These are phyloP conservation scores for Spinus olivaceus DNA, from an alignment of 2,797 vertebrate genomes.

Conservation along the genomic window DNA sequence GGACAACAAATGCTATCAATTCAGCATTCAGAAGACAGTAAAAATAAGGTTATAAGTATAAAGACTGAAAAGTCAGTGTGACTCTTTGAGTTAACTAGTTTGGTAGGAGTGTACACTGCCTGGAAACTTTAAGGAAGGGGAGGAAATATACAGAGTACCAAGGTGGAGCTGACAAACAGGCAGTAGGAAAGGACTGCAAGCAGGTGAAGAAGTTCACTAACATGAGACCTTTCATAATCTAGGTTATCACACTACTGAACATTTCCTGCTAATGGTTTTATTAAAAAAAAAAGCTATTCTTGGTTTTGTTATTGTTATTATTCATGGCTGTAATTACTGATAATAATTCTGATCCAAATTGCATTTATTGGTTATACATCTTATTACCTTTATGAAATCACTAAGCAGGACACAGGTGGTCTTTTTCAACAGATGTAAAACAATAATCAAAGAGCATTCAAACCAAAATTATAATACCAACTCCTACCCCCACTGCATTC, in stretches of 20 bases:
- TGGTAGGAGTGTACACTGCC: neutral
- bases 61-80: neutral
- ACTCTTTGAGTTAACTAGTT: neutral
- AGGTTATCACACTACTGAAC: neutral
- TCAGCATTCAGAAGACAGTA: neutral
- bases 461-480: neutral
- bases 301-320: neutral
- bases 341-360: neutral
- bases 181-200: neutral
- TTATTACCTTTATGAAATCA: neutral
- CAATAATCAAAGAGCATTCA: neutral
- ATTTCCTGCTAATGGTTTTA: neutral
- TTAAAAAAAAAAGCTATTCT: neutral
- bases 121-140: neutral
- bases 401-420: neutral
- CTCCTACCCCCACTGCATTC: neutral
- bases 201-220: neutral
- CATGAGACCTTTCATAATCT: neutral
- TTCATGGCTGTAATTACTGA: neutral
- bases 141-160: neutral
- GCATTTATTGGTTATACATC: neutral
- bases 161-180: neutral
- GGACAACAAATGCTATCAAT: neutral
- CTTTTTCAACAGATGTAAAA: neutral
- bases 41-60: neutral